Evolutionary conservation across 2,888 invertebrate species (phyloP).

Genomic region (Mesochorus sp.): DNA sequence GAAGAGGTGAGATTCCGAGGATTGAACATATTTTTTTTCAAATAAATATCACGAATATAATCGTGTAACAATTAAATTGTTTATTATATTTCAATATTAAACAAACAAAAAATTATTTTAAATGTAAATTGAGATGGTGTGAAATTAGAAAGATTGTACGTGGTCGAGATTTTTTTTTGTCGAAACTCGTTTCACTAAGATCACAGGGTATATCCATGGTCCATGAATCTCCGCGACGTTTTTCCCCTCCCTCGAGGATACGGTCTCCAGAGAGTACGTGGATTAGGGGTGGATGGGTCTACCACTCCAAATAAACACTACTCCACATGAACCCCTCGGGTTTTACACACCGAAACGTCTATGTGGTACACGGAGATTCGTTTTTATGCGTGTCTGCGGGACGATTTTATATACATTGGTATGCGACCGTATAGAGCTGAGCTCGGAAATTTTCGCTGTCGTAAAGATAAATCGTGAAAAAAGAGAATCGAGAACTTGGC

Average conservation of each 20-base stretch:
- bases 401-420: neutral
- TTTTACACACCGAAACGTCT: constrained; percentile 24
- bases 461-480: constrained; percentile 23
- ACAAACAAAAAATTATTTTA: too few species aligned
- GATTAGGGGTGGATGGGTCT: constrained; percentile 79
- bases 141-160: neutral
- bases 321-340: constrained; percentile 68
- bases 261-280: constrained; percentile 75
- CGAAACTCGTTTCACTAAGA: neutral
- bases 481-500: neutral
- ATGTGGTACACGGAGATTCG: constrained; percentile 20
- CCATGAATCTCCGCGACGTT: constrained; percentile 69
- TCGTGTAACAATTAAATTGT: neutral
- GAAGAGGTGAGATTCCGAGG: neutral
- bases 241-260: constrained; percentile 72
- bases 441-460: constrained; percentile 3
- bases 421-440: neutral
- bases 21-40: too few species aligned
- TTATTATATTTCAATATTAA: too few species aligned
- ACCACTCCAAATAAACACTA: constrained; percentile 80
- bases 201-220: constrained; percentile 41
- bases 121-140: too few species aligned
- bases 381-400: constrained; percentile 40
- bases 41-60: too few species aligned
- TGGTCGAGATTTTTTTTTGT: neutral